Evolutionary conservation across 2,888 invertebrate genomes (phyloP), one percentile per base, ranked within the genome.

Genomic region (Oxystoma pomonae): DNA sequence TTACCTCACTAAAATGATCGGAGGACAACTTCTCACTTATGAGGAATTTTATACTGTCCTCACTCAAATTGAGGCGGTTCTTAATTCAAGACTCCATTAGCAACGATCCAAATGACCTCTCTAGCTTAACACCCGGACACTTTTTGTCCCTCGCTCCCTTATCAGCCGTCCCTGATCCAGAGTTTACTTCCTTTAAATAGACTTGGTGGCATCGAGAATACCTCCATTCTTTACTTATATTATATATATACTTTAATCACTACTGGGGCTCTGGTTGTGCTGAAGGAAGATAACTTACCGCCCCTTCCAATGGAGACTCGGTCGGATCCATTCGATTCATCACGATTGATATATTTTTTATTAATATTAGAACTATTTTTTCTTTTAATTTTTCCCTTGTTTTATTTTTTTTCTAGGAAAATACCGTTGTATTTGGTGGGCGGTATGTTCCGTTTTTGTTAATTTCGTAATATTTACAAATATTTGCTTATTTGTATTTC

Each of bases 261-360:
- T 50, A 9, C n/a, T 50, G 9, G n/a, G n/a, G n/a, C n/a, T n/a
- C n/a, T n/a, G n/a, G n/a, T n/a, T n/a, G n/a, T n/a, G n/a, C n/a
- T n/a, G n/a, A n/a, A n/a, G n/a, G 50, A 50, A n/a, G 50, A 50
- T 50, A 50, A 50, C n/a, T 50, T 50, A 50, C 50, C 50, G 50
- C 50, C 50, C n/a, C 50, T n/a, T 50, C n/a, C 50, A 50, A 50
- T 50, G 50, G 50, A 50, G 50, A n/a, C 50, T 50, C 9, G 50
- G 50, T 12, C 50, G 50, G 9, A 50, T 50, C n/a, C 12, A 50
- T 50, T 50, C 50, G 9, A n/a, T 50, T 50, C 50, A 50, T 50
- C 50, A n/a, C 12, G n/a, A 50, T 50, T 50, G 50, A 50, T 50
- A 50, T 12, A 12, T 9, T 50, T 50, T 12, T 50, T 50, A 50